Evolutionary conservation across 2,113 vertebrate genomes (phyloP).

Genomic region (Mystacornis crossleyi): DNA sequence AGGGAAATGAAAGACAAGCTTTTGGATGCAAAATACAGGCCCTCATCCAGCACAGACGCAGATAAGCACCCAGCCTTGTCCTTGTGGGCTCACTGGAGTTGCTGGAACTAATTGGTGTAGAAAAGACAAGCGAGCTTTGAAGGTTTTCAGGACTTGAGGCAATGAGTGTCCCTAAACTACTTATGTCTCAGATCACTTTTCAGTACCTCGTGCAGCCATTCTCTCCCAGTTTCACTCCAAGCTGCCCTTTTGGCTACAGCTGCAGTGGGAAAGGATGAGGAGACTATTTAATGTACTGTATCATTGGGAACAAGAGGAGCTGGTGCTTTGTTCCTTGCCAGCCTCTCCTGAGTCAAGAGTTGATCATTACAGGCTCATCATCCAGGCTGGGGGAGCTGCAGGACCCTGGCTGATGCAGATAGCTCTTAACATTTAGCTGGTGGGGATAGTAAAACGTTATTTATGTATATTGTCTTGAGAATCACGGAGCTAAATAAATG

Average conservation of each 20-base stretch:
- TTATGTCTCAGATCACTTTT: neutral
- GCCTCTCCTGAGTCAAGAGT: neutral
- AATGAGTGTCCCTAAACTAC: neutral
- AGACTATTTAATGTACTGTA: neutral
- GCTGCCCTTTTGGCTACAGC: neutral
- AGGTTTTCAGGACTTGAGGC: neutral
- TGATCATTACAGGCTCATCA: neutral
- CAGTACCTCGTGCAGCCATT: neutral
- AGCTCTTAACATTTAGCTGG: neutral
- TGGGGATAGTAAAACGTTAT: constrained; percentile 9
- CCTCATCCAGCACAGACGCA: neutral
- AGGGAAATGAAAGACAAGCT: neutral
- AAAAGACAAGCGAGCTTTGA: neutral
- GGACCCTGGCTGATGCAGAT: constrained; percentile 1
- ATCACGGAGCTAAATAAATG: constrained; percentile 31
- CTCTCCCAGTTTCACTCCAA: neutral
- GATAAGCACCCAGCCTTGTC: neutral
- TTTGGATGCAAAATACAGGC: neutral
- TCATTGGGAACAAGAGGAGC: neutral
- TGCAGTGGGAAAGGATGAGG: neutral
- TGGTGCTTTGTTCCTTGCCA: neutral
- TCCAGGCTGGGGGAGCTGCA: neutral
- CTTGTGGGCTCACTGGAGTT: neutral
- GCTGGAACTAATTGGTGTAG: neutral
- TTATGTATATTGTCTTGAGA: constrained; percentile 32